These are phyloP conservation scores for Zaprionus obscuricornis DNA, from an alignment of 2,888 invertebrate genomes.

Conservation along the genomic window DNA sequence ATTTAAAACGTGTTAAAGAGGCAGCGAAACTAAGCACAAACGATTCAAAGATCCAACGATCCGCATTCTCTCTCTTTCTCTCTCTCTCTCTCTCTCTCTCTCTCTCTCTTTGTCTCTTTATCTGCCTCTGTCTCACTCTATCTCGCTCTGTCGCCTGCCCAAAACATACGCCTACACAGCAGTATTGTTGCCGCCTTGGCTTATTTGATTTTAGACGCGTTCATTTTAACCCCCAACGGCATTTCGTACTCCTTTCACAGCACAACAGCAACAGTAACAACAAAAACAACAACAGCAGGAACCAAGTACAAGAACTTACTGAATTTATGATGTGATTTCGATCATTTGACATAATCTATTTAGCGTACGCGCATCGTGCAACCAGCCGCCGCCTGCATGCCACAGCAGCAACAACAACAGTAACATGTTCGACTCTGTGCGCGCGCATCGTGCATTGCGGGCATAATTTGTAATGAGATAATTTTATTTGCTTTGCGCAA, in stretches of 20 bases:
- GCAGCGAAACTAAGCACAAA: conserved; percentile 29
- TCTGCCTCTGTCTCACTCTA: not conserved
- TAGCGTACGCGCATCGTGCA: conserved; percentile 64
- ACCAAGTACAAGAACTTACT: conserved; percentile 9
- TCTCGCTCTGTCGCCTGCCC: not conserved
- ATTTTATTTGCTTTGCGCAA: conserved; percentile 81
- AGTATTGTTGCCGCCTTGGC: conserved; percentile 65
- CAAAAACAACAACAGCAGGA: too few species aligned
- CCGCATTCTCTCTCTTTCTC: conserved; percentile 4
- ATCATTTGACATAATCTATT: conserved; percentile 83
- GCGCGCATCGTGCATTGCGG: conserved; percentile 44
- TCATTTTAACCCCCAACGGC: conserved; percentile 64
- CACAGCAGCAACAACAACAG: not conserved
- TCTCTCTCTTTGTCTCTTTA: not conserved
- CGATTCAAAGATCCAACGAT: conserved; percentile 24
- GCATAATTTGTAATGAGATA: conserved; percentile 80
- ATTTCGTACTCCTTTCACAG: not conserved
- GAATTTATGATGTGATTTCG: conserved; percentile 83
- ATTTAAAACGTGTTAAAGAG: conserved; percentile 77
- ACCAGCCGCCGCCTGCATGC: conserved; percentile 16
- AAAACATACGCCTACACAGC: conserved; percentile 62
- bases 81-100: not conserved
- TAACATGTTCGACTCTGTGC: conserved; percentile 8
- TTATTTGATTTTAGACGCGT: conserved; percentile 75
- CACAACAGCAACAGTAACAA: too few species aligned